Evolutionary conservation across 2,888 invertebrate genomes (phyloP).

Genomic region (Callinectes sapidus): DNA sequence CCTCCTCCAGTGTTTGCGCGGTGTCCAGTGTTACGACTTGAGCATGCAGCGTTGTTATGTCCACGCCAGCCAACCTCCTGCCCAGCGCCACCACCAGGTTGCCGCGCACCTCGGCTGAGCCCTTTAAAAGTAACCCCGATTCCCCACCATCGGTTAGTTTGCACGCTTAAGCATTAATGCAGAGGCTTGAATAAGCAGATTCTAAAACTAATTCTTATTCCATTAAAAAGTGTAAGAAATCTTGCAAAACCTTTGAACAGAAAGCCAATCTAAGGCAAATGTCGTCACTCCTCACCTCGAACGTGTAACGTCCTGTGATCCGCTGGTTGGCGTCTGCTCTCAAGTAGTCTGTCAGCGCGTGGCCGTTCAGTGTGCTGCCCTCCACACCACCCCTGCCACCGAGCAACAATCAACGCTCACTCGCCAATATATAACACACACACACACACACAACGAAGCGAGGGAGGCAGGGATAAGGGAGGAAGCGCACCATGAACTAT

Average conservation of each 20-base stretch:
- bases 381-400: background rate
- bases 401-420: background rate
- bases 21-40: background rate
- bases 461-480: no score
- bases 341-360: background rate
- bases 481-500: background rate
- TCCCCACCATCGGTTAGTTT: background rate
- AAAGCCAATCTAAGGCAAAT: background rate
- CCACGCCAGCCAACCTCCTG: background rate
- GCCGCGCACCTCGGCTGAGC: background rate
- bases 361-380: background rate
- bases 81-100: background rate
- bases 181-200: background rate
- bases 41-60: background rate
- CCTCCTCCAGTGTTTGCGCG: background rate
- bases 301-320: conserved; percentile 1
- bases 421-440: no score
- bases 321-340: background rate
- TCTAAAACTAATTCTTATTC: no score
- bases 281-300: background rate
- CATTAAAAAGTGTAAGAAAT: no score
- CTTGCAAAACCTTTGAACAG: background rate
- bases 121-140: background rate
- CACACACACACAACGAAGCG: no score
- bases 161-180: background rate